phyloP scores from a whole-genome alignment of 2,797 vertebrate genomes.

The Sebastes iracundus region DNA sequence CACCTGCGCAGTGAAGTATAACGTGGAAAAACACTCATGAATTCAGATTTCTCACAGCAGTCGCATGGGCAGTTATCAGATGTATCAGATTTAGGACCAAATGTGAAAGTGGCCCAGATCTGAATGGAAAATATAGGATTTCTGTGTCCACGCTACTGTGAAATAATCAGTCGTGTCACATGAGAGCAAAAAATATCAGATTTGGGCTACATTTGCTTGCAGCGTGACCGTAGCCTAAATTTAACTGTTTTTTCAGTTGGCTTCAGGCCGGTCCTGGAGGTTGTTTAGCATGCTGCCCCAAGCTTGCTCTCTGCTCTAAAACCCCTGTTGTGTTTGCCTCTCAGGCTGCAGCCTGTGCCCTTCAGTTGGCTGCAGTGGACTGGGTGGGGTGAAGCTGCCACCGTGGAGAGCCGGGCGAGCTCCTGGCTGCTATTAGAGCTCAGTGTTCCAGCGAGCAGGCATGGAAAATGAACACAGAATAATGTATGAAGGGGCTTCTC shows the following conservation, averaged over 20 bases:
- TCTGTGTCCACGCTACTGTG: too few species aligned
- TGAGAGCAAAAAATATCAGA: too few species aligned
- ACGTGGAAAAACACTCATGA: too few species aligned
- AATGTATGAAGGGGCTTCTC: conserved; percentile 65
- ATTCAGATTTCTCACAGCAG: too few species aligned
- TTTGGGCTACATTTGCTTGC: too few species aligned
- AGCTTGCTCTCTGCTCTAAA: conserved; percentile 20
- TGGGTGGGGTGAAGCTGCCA: conserved; percentile 33
- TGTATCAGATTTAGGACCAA: too few species aligned
- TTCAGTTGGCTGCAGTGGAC: conserved; percentile 15
- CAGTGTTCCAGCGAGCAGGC: conserved; percentile 57
- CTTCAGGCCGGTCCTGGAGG: conserved; percentile 21
- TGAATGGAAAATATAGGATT: too few species aligned
- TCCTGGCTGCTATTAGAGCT: conserved; percentile 58
- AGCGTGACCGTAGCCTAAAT: background rate
- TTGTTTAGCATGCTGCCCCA: conserved; percentile 34
- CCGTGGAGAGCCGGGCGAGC: conserved; percentile 10
- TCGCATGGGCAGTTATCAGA: too few species aligned
- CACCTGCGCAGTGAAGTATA: too few species aligned
- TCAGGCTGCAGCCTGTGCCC: background rate
- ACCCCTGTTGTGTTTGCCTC: conserved; percentile 35
- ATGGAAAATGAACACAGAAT: conserved; percentile 64
- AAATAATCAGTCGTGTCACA: too few species aligned
- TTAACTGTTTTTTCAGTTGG: background rate
- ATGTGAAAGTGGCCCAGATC: too few species aligned